phyloP scores from a whole-genome alignment of 2,797 vertebrate species.

The Chelon auratus region DNA sequence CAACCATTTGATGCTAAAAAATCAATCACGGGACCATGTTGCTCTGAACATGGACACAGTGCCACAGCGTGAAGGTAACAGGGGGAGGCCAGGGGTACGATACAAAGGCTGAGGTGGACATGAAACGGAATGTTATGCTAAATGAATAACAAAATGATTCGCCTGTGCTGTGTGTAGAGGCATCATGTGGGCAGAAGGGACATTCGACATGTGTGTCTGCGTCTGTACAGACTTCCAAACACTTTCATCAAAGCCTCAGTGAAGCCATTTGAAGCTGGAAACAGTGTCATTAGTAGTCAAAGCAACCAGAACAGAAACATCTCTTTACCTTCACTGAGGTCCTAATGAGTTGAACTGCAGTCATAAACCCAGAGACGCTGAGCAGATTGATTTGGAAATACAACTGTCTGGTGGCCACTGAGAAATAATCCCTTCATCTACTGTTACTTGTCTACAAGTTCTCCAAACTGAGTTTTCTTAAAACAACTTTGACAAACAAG shows the following conservation, averaged over 20 bases:
- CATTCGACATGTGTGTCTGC: constrained; percentile 15
- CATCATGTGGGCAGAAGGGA: constrained; percentile 30
- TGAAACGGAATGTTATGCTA: constrained; percentile 65
- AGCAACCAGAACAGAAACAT: constrained; percentile 35
- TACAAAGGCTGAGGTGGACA: constrained; percentile 63
- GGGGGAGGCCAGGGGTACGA: constrained; percentile 23
- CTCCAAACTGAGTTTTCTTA: background rate
- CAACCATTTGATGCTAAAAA: constrained; percentile 68
- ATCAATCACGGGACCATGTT: constrained; percentile 60
- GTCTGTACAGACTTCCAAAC: constrained; percentile 25
- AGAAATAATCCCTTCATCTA: constrained; percentile 8
- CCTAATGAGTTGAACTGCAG: constrained; percentile 18
- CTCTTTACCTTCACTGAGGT: constrained; percentile 18
- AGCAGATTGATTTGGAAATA: constrained; percentile 27
- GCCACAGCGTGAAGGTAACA: constrained; percentile 47
- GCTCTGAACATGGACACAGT: constrained; percentile 47
- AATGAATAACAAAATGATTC: constrained; percentile 64
- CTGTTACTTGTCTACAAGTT: background rate
- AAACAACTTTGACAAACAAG: background rate
- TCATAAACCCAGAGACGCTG: background rate
- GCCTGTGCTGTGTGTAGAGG: background rate
- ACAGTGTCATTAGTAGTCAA: constrained; percentile 47
- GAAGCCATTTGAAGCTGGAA: constrained; percentile 50
- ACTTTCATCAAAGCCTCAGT: constrained; percentile 55
- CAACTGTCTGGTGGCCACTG: constrained; percentile 2